Evolutionary conservation across 64 coral and sea anemone genomes (phyloP), one percentile per base, ranked within the genome.

Genomic region (Porites lutea): DNA sequence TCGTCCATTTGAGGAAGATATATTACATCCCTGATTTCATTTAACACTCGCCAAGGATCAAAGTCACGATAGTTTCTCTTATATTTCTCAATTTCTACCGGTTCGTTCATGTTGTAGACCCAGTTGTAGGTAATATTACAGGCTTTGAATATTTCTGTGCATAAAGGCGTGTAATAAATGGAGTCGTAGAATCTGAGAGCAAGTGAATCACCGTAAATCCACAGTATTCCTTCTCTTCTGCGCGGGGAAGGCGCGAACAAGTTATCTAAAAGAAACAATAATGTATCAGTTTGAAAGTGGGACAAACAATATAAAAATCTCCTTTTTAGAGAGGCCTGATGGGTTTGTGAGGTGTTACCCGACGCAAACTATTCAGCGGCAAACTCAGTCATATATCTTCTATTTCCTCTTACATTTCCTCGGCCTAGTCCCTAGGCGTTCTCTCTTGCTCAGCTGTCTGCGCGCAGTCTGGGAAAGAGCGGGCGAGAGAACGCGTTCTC

Each of bases 131-230:
- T 92, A 22, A 92, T 77, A 27, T 79, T 52, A 21, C 94, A 96
- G 10, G 14, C 47, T 54, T 74, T 75, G 86, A 96, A 96, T 4
- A 92, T 67, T 49, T 64, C 59, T 2, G 44, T 68, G 51, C 90
- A 96, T 14, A 96, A 19, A 18, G 44, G 59, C 49, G 77, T 92
- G 22, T 74, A 77, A 45, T 79, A 82, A 65, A 96, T 68, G 9
- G 90, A 79, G 72, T 78, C 82, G 71, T 89, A 92, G 52, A 96
- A 92, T 58, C 87, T 83, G 27, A 88, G 45, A 6, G 94, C 90
- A 12, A 92, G 45, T 50, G 94, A 96, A 71, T 96, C 94, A 19
- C 94, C 94, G 72, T 96, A 96, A 50, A 96, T 85, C 94, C 94
- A 96, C 6, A 96, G 75, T 46, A 92, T 72, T 15, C 94, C 94